phyloP scores from a whole-genome alignment of 2,113 vertebrate genomes.

The Gambusia holbrooki region DNA sequence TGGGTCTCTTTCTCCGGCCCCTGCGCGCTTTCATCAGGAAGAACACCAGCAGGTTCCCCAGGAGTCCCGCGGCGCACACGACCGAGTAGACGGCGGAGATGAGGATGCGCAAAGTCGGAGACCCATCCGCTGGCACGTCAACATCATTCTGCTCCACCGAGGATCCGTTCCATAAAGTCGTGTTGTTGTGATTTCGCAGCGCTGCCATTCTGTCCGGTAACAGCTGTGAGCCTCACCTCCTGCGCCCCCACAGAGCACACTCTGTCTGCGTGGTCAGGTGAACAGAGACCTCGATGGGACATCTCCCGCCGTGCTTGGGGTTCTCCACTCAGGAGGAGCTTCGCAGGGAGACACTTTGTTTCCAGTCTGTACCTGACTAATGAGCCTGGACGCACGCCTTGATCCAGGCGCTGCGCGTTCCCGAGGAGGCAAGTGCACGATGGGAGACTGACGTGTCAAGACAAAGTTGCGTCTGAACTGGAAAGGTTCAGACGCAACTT shows the following conservation, averaged over 20 bases:
- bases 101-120: slow-evolving; percentile 79
- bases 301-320: neutral
- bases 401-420: neutral
- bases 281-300: neutral
- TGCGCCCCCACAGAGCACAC: neutral
- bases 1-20: slow-evolving; percentile 86
- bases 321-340: neutral
- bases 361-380: neutral
- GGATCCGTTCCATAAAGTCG: slow-evolving; percentile 55
- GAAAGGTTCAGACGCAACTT: too few species aligned
- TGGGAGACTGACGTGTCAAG: neutral
- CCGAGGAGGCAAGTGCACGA: neutral
- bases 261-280: too few species aligned
- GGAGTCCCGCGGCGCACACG: slow-evolving; percentile 89
- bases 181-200: slow-evolving; percentile 35
- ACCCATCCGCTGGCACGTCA: slow-evolving; percentile 76
- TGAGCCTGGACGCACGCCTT: too few species aligned
- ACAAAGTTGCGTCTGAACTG: too few species aligned
- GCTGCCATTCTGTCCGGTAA: slow-evolving; percentile 62
- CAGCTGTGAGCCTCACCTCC: neutral
- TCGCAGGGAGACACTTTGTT: too few species aligned
- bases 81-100: slow-evolving; percentile 89
- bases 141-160: slow-evolving; percentile 51
- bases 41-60: slow-evolving; percentile 90
- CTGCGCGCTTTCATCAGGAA: slow-evolving; percentile 88